Base-by-base conservation (phyloP, 2,797 vertebrate species). In the Enteromius anoplus region DNA sequence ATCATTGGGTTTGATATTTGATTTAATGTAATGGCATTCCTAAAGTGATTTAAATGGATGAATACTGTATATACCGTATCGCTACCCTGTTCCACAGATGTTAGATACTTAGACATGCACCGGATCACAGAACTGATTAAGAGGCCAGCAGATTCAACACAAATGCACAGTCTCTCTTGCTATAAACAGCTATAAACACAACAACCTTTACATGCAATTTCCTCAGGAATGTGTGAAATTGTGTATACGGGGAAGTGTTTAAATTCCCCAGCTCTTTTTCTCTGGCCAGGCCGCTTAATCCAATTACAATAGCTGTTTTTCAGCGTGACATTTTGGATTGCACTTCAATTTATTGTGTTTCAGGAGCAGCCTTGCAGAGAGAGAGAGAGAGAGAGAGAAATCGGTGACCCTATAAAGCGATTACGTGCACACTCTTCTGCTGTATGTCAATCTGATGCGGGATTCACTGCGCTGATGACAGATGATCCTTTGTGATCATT, bases 301-400 rank as follows among this genome's bases (percentile, higher is more conserved):
- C 86, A 92, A 90, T 92, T 91, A 91, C 81, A 78, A 80, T 84
- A 75, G 53, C 87, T 84, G 86, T 90, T 86, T 85, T 79, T 78
- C 87, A 80, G 49, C 3, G 23, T 75, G 82, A 86, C 77, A 86
- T 87, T 45, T 86, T 88, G 83, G 88, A 85, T 89, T 87, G 80
- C 80, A 75, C 88, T 87, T 76, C 79, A 88, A 91, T 91, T 91
- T 80, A 91, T 91, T 90, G 91, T 85, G 88, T 84, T 85, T 75
- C 45, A 87, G 88, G 86, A 85, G 89, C 82, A 88, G 70, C 83
- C 86, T 72, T 87, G 87, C 88, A 91, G 85, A 85, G 83, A 80
- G 82, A 87, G 78, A 26, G 26, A 26, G 26, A 26, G 26, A 26
- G 26, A 82, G 55, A 64, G 60, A 64, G 51, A 75, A 87, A 83